A percentile compares a stretch with the other conserved stretches of the same genome.
Evolutionary conservation across 2,797 vertebrate species (phyloP).

Genomic region (Dromococcyx pavoninus): DNA sequence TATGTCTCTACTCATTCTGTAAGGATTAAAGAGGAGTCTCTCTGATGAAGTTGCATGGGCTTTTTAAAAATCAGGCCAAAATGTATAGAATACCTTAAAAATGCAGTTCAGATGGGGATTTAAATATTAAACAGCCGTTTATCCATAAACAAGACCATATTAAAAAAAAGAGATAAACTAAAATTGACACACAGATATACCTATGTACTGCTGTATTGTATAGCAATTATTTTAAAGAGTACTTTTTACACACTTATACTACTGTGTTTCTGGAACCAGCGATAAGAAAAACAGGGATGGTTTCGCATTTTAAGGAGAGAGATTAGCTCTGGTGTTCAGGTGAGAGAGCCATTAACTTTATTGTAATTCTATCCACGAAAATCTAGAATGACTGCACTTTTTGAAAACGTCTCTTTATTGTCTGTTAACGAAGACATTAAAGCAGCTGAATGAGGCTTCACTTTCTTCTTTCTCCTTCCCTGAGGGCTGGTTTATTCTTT

Average conservation of each 20-base stretch:
- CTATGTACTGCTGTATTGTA: background rate
- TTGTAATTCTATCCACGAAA: conserved; percentile 18
- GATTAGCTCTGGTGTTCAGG: background rate
- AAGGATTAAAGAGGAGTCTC: background rate
- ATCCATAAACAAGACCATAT: background rate
- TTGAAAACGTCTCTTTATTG: background rate
- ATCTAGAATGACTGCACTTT: background rate
- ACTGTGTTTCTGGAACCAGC: background rate
- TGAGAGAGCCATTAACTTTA: conserved; percentile 3
- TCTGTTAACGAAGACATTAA: conserved; percentile 43
- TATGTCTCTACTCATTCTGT: background rate
- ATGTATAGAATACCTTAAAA: background rate
- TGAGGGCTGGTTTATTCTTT: conserved; percentile 46
- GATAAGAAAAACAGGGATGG: background rate
- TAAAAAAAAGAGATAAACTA: background rate
- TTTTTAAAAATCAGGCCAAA: background rate
- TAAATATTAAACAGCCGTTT: background rate
- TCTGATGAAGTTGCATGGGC: background rate
- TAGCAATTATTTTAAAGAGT: background rate
- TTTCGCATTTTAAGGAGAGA: background rate
- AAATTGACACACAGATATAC: background rate
- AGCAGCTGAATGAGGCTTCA: conserved; percentile 17
- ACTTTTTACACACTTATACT: background rate
- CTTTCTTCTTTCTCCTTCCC: conserved; percentile 43
- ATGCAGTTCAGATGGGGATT: background rate